phyloP scores from a whole-genome alignment of 2,797 vertebrate species.

The Potorous gilbertii region DNA sequence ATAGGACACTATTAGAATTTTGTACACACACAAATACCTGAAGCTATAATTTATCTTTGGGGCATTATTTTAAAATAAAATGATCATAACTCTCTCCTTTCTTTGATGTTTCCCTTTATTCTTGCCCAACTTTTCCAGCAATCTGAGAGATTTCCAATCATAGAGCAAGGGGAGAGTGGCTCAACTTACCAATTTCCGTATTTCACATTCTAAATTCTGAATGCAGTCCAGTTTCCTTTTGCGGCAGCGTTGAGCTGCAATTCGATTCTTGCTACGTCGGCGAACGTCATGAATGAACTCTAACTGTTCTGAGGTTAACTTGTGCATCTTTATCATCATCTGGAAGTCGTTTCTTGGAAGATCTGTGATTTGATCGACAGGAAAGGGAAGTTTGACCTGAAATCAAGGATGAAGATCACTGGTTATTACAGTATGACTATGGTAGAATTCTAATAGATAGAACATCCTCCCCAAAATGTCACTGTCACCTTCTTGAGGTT shows the following conservation, averaged over 20 bases:
- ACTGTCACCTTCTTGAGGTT: constrained; percentile 30
- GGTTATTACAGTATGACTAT: constrained; percentile 28
- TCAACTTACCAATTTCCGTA: constrained; percentile 94
- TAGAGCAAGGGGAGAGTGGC: background rate
- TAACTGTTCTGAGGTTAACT: constrained; percentile 98
- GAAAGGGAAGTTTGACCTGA: constrained; percentile 99
- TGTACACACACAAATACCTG: background rate
- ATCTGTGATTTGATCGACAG: constrained; percentile 99
- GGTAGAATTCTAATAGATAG: constrained; percentile 23
- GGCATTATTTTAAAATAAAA: constrained; percentile 30
- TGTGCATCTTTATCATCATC: constrained; percentile 99
- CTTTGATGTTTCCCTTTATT: background rate
- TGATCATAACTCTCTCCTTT: background rate
- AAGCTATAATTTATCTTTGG: constrained; percentile 1
- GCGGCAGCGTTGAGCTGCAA: constrained; percentile 97
- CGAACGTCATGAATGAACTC: constrained; percentile 98
- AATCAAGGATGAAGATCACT: constrained; percentile 74
- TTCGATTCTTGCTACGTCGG: constrained; percentile 97
- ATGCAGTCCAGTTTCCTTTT: constrained; percentile 99
- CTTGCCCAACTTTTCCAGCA: background rate
- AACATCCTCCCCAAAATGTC: constrained; percentile 20
- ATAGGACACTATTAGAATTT: background rate
- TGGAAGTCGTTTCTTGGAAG: constrained; percentile 99
- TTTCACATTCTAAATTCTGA: constrained; percentile 99
- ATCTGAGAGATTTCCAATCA: background rate